These are phyloP conservation scores for Xiphydria camelus DNA, from an alignment of 2,888 invertebrate species.

Conservation along the genomic window DNA sequence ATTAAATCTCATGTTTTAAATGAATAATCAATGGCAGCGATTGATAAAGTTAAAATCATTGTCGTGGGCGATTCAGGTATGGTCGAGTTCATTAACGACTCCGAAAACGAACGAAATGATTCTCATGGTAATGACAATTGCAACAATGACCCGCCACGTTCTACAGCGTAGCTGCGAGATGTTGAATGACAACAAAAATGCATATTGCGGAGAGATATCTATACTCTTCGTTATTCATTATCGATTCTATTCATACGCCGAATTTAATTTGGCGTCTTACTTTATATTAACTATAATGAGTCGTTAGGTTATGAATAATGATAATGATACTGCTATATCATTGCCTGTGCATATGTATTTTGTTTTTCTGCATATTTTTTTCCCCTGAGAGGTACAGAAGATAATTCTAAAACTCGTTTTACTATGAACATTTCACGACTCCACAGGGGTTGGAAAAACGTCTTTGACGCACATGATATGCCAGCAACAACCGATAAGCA, in stretches of 20 bases:
- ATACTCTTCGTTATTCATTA: no score
- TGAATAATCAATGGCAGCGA: slow-evolving; percentile 69
- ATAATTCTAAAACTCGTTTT: slow-evolving; percentile 7
- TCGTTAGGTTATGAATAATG: no score
- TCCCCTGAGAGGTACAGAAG: no score
- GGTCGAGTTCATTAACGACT: slow-evolving; percentile 19
- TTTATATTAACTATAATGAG: no score
- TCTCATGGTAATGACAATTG: no score
- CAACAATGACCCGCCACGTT: neutral
- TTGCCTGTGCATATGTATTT: no score
- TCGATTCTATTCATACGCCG: no score
- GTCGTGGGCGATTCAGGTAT: slow-evolving; percentile 90
- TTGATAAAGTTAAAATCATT: slow-evolving; percentile 88
- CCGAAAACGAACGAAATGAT: no score
- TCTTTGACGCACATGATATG: slow-evolving; percentile 91
- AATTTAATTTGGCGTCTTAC: no score
- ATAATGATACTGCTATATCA: no score
- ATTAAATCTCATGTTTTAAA: slow-evolving; percentile 7
- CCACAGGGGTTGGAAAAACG: slow-evolving; percentile 93
- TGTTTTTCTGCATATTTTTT: neutral
- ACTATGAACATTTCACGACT: slow-evolving; percentile 7
- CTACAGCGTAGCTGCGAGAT: neutral
- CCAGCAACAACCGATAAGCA: slow-evolving; percentile 80
- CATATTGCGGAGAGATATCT: no score
- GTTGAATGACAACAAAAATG: neutral